Base-by-base conservation (phyloP, 30 jellyfish, hydroid and myxozoan genomes). In the Mastigias papua region DNA sequence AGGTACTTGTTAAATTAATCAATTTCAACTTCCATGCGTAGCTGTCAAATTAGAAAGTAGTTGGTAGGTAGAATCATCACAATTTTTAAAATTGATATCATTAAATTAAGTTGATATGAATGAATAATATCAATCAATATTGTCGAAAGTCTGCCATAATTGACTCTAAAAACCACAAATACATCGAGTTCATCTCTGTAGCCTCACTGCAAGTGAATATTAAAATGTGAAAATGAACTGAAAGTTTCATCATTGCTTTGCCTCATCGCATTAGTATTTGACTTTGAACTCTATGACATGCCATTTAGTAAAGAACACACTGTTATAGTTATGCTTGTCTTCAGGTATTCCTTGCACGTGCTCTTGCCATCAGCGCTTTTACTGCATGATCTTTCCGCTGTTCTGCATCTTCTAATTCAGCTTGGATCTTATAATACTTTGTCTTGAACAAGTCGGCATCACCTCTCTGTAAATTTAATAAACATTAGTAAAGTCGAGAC, bases 341-440 rank as follows among this genome's bases (percentile, higher is more conserved):
- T 83, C 88, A 83, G 16, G 86, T 34, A 58, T 62, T 85, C 29
- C 81, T 72, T 54, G 83, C 94, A 30, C 94, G 80, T 72, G 94
- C 87, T 65, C 94, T 57, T 11, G 94, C 94, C 88, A 85, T 77
- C 31, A 85, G 84, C 62, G 94, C 94, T 33, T 85, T 85, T 34
- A 85, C 94, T 9, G 94, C 94, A 21, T 85, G 88, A 7, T 85
- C 94, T 37, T 85, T 85, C 46, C 94, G 94, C 54, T 85, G 82
- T 62, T 85, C 94, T 66, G 94, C 94, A 85, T 85, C 94, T 64
- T 85, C 83, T 46, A 85, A 34, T 34, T 85, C 94, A 21, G 88
- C 94, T 66, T 73, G 88, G 23, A 85, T 61, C 88, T 85, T 85
- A 82, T 65, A 71, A 82, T 31, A 85, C 71, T 85, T 85, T 23